Base-by-base conservation (phyloP, 2,888 invertebrate species). In the Euplagia quadripunctaria region DNA sequence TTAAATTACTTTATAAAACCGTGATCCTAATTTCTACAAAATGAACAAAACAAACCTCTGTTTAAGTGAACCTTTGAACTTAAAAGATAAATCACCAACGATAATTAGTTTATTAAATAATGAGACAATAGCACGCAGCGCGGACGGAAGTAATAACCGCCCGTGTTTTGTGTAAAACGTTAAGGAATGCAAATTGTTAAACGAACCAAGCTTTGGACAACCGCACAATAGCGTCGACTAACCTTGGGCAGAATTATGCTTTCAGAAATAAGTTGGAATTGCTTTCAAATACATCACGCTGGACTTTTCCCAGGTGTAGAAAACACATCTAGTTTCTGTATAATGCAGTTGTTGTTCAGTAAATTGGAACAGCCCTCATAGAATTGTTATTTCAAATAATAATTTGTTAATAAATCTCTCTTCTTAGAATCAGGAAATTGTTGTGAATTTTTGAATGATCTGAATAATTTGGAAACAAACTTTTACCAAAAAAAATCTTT, bases 151-250 rank as follows among this genome's bases (percentile, higher is more conserved):
- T 68, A 75, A 82, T 79, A 82, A 75, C 72, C 73, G 17, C 55
- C 68, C 65, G 73, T 82, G 74, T 82, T 80, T 74, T 74, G 46
- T 75, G 73, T 75, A 75, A 82, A 82, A 82, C 75, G 75, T 68
- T 73, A 68, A 58, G 66, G 66, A 66, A 66, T 66, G 66, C 66
- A 51, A 66, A 81, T 79, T 73, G 77, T 68, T 78, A 75, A 74
- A 81, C 72, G 71, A 76, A 77, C 72, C 61, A 42, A 51, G 43
- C 46, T 63, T 64, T 51, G 51, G 51, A 70, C 64, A 70, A 51
- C 49, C 17, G 41, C 51, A 63, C 70, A 70, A 70, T 49, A 12
- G 41, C 63, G 46, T 49, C 17, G 14, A 64, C 42, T 58, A 12
- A 65, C 46, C 20, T 65, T 65, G 46, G 12, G 11, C 64, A n/a